These are phyloP conservation scores for Apocheima hispidaria DNA, from an alignment of 2,888 invertebrate species.

Conservation along the genomic window DNA sequence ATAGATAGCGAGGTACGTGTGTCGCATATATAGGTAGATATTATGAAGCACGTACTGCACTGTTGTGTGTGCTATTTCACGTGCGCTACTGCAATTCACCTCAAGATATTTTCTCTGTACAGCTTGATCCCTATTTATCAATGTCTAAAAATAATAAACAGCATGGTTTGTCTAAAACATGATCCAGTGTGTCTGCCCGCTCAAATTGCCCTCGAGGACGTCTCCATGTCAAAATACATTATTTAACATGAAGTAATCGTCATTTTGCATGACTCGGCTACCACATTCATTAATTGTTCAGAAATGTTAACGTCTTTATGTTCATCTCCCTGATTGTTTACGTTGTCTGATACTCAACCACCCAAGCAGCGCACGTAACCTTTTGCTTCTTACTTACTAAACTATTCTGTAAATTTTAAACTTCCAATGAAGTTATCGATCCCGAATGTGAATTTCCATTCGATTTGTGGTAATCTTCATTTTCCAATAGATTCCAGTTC, in stretches of 20 bases:
- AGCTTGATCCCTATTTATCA: constrained; percentile 28
- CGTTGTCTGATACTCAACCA: constrained; percentile 23
- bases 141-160: constrained; percentile 6
- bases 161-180: constrained; percentile 20
- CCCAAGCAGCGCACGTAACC: constrained; percentile 34
- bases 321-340: constrained; percentile 21
- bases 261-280: constrained; percentile 34
- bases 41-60: constrained; percentile 34
- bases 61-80: constrained; percentile 36
- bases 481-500: constrained; percentile 33
- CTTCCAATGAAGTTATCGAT: constrained; percentile 16
- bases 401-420: constrained; percentile 13
- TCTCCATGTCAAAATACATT: constrained; percentile 1
- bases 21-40: constrained; percentile 17
- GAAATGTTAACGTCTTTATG: constrained; percentile 16
- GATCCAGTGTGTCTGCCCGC: constrained; percentile 10
- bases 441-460: constrained; percentile 30
- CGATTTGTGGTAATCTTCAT: constrained; percentile 31
- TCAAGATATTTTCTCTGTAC: constrained; percentile 23
- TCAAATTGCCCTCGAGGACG: constrained; percentile 1
- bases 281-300: constrained; percentile 18
- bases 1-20: constrained; percentile 42
- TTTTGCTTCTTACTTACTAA: constrained; percentile 21
- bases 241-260: constrained; percentile 10
- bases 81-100: constrained; percentile 21